phyloP scores from a whole-genome alignment of 2,113 vertebrate genomes.

The Scytalopus superciliaris region DNA sequence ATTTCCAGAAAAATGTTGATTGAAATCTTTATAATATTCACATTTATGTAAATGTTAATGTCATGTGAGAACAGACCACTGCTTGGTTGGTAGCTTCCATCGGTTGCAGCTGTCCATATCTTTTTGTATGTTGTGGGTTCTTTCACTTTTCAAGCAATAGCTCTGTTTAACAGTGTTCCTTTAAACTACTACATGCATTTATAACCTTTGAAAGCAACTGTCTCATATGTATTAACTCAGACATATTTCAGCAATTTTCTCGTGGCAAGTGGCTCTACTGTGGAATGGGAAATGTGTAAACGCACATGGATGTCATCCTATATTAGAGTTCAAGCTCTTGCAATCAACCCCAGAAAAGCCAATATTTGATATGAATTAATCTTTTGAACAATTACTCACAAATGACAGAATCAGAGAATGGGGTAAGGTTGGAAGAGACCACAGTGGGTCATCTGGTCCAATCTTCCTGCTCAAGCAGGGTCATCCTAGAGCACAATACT shows the following conservation, averaged over 20 bases:
- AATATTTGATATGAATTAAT: background rate
- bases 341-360: background rate
- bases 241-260: background rate
- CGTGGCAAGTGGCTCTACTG: background rate
- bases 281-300: background rate
- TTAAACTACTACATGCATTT: slow-evolving; percentile 1
- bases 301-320: background rate
- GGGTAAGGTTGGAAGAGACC: background rate
- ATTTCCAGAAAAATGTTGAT: background rate
- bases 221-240: background rate
- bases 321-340: background rate
- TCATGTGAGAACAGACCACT: background rate
- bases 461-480: background rate
- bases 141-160: background rate
- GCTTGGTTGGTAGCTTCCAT: background rate
- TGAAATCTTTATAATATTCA: background rate
- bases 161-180: background rate
- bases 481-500: background rate
- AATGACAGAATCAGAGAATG: background rate
- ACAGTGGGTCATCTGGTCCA: background rate
- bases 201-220: background rate
- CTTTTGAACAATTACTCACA: background rate
- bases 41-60: background rate
- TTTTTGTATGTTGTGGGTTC: background rate
- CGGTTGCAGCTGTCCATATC: background rate